These are phyloP conservation scores for Leptodirus hochenwartii DNA, from an alignment of 2,888 invertebrate species.

Conservation along the genomic window DNA sequence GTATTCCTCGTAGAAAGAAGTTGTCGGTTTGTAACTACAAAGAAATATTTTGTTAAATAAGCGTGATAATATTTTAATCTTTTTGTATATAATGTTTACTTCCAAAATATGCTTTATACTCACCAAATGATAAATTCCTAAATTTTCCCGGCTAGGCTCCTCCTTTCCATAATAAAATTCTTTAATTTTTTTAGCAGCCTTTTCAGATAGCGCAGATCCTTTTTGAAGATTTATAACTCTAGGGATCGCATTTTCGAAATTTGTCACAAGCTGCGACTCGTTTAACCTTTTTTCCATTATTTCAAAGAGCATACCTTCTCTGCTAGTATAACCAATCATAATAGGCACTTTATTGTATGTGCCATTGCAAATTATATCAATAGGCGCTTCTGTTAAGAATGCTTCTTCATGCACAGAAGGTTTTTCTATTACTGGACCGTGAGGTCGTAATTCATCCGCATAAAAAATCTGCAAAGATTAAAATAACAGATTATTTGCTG, in stretches of 20 bases:
- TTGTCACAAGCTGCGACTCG: slow-evolving; percentile 7
- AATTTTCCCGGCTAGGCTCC: slow-evolving; percentile 22
- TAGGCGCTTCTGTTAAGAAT: slow-evolving; percentile 19
- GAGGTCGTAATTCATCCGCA: slow-evolving; percentile 6
- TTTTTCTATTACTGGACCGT: slow-evolving; percentile 15
- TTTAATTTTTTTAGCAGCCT: slow-evolving; percentile 25
- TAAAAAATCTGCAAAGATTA: slow-evolving; percentile 4
- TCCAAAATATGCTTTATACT: slow-evolving; percentile 6
- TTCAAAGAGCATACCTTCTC: slow-evolving; percentile 22
- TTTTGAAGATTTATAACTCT: slow-evolving; percentile 18
- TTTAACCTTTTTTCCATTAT: slow-evolving; percentile 9
- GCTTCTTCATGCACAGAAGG: slow-evolving; percentile 14
- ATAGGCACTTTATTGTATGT: slow-evolving; percentile 22
- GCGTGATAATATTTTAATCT: too few species aligned
- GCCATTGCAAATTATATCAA: slow-evolving; percentile 18
- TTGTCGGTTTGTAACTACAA: slow-evolving; percentile 15
- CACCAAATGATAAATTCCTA: slow-evolving; percentile 22
- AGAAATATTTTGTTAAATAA: too few species aligned
- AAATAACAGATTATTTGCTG: slow-evolving; percentile 4
- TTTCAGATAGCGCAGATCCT: slow-evolving; percentile 15
- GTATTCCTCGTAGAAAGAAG: slow-evolving; percentile 14
- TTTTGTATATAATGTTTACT: too few species aligned
- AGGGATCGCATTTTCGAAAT: slow-evolving; percentile 23
- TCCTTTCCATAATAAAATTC: slow-evolving; percentile 28
- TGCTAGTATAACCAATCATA: slow-evolving; percentile 20